Evolutionary conservation across 2,888 invertebrate genomes (phyloP), one percentile per base, ranked within the genome.

Genomic region (Gymnosoma rotundatum): DNA sequence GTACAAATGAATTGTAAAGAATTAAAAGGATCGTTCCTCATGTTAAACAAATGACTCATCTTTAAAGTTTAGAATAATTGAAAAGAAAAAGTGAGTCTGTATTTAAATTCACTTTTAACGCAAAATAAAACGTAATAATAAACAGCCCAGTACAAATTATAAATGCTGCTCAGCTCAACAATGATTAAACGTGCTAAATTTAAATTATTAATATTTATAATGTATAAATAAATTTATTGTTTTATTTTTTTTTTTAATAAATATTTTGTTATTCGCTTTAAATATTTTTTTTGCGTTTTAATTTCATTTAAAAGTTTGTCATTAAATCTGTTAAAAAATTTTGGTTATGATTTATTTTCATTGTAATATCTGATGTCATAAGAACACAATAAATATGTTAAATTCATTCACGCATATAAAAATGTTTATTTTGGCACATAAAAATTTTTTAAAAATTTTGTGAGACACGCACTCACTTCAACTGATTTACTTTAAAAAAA

Each of bases 351-450:
- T 78, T 20, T 36, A 42, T 25, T 61, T 48, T 18, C 20, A n/a
- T 58, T 63, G 20, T 56, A 21, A 72, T 18, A 73, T 32, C 20
- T 79, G 79, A 79, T 79, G 73, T 67, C 79, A 79, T 79, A 79
- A 36, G 18, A 58, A 50, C 20, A 61, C 32, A 78, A 63, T 52
- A 16, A 42, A 45, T 36, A 18, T 20, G 14, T 50, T 32, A 42
- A 64, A 64, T 64, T 63, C 50, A 78, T 78, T 56, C n/a, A 64
- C 64, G 38, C 58, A 52, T 50, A 58, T 38, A 76, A 45, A 12
- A 45, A 12, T 45, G 2, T 45, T 45, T 14, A 7, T 45, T 54
- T 45, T 20, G 25, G 2, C 25, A 25, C 25, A 25, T 4, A 2
- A 25, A 25, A 25, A 25, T 2, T 25, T 25, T 25, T 25, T 25